These are phyloP conservation scores for Saccostrea cuccullata DNA, from an alignment of 1,140 invertebrate genomes.

Conservation along the genomic window DNA sequence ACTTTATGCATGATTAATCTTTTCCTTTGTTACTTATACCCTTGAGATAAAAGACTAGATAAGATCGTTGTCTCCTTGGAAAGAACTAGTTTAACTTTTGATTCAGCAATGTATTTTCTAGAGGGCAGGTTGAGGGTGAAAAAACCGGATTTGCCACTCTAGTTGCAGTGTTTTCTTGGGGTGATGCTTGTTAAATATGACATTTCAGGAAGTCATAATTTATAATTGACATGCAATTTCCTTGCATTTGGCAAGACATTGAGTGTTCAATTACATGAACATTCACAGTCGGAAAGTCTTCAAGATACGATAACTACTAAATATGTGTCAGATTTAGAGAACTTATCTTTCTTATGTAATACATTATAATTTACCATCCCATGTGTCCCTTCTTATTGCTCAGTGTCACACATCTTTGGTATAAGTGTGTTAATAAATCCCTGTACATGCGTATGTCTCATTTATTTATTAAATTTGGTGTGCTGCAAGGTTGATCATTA, in stretches of 20 bases:
- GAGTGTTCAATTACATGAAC: not conserved
- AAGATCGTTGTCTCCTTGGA: not conserved
- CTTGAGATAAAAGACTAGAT: slow-evolving; percentile 27
- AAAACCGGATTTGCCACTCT: slow-evolving; percentile 29
- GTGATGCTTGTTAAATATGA: slow-evolving; percentile 17
- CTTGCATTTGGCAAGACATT: slow-evolving; percentile 14
- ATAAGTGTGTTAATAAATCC: no score
- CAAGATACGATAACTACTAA: no score
- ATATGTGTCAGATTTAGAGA: no score
- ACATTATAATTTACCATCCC: not conserved
- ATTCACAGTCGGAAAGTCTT: not conserved
- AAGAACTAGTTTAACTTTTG: not conserved
- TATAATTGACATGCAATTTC: slow-evolving; percentile 11
- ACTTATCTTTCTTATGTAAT: not conserved
- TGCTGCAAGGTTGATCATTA: not conserved
- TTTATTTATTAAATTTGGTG: not conserved
- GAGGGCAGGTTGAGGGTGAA: not conserved
- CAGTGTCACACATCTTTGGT: no score
- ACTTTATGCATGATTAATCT: slow-evolving; percentile 24
- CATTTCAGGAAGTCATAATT: slow-evolving; percentile 34
- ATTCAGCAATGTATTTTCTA: not conserved
- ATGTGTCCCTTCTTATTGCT: not conserved
- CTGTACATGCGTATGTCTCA: not conserved
- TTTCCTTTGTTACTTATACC: slow-evolving; percentile 5
- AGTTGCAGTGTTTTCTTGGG: slow-evolving; percentile 8